Base-by-base conservation (phyloP, 2,888 invertebrate genomes). In the Agriotes lineatus region DNA sequence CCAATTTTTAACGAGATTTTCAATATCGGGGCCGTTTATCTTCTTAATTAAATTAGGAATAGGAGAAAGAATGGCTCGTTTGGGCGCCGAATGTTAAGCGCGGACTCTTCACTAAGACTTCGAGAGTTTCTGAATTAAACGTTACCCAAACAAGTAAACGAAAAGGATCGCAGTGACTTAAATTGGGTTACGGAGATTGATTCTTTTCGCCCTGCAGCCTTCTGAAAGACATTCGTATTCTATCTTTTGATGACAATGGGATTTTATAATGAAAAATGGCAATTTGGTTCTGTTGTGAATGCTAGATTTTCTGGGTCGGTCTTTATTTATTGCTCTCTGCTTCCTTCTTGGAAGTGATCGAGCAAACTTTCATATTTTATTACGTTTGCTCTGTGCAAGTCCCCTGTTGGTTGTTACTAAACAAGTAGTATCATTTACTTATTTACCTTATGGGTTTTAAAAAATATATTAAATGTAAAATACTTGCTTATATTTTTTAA, bases 151-250 rank as follows among this genome's bases (percentile, higher is more conserved):
- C 67, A 62, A 67, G 62, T 52, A 63, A 67, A 67, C 61, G 61
- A 60, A 57, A 42, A 61, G 58, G 58, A 62, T 67, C 67, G 44
- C 62, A 25, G 45, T 30, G 62, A 42, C 58, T 62, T 63, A 62
- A 67, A 67, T 62, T 58, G 42, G 58, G 67, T 67, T 67, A 67
- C 56, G 50, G 67, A 62, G 67, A 67, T 67, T 67, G 67, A 67
- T 67, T 67, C 60, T 62, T 62, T 57, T 52, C 30, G 30, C 42
- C 44, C 39, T 14, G 16, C n/a, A 52, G 42, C 54, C 30, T 20
- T 59, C 20, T 30, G 19, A 54, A 54, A 59, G 50, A 42, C 59
- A 52, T 52, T 33, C 52, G 42, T 37, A 42, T 66, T 52, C 42
- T 57, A 57, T 45, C 45, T 65, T 58, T 52, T 50, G 58, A 58